phyloP scores from a whole-genome alignment of 92 coral and sea anemone genomes.

The Bergia puertoricense region DNA sequence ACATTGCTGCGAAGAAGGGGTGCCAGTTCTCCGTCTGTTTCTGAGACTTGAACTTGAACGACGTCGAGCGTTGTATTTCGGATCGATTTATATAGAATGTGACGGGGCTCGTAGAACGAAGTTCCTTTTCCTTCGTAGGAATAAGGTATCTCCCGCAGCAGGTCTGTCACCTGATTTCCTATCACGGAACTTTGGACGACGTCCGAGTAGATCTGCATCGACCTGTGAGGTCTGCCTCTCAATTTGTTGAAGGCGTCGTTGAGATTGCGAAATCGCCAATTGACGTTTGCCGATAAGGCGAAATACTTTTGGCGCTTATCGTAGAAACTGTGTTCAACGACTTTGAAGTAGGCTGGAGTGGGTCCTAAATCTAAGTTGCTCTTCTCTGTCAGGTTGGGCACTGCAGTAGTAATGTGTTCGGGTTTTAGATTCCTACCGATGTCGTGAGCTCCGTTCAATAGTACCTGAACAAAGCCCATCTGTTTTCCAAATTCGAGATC shows the following conservation, averaged over 20 bases:
- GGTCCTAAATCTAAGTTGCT: slow-evolving; percentile 10
- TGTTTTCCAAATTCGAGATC: slow-evolving; percentile 9
- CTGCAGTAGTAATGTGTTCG: not conserved
- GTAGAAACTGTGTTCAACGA: slow-evolving; percentile 5
- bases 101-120: slow-evolving; percentile 4
- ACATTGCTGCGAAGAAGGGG: slow-evolving; percentile 10
- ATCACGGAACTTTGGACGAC: slow-evolving; percentile 12
- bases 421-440: slow-evolving; percentile 13
- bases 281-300: slow-evolving; percentile 3
- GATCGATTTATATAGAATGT: too few species aligned
- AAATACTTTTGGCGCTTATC: not conserved
- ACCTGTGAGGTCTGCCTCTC: slow-evolving; percentile 5
- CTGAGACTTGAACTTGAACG: slow-evolving; percentile 11
- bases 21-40: slow-evolving; percentile 15
- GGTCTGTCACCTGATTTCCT: slow-evolving; percentile 12
- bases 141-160: not conserved
- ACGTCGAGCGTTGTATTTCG: slow-evolving; percentile 3
- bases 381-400: slow-evolving; percentile 1
- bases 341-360: slow-evolving; percentile 1
- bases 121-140: slow-evolving; percentile 2
- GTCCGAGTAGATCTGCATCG: slow-evolving; percentile 15
- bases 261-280: slow-evolving; percentile 8
- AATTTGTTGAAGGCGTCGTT: slow-evolving; percentile 11
- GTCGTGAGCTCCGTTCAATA: slow-evolving; percentile 8
- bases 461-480: slow-evolving; percentile 6